Base-by-base conservation (phyloP, 2,888 invertebrate genomes). In the Lasioglossum lativentre region DNA sequence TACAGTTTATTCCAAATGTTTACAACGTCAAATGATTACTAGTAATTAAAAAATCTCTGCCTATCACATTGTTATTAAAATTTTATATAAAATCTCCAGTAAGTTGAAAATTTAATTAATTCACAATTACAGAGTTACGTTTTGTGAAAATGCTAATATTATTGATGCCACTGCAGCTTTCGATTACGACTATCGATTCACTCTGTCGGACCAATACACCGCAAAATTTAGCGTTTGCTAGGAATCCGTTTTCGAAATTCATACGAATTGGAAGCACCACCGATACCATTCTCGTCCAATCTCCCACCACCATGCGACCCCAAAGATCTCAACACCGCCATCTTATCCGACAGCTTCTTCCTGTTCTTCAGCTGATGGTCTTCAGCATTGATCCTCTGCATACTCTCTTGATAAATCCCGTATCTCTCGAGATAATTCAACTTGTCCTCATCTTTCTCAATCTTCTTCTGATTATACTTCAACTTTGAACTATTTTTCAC, bases 341-440 rank as follows among this genome's bases (percentile, higher is more conserved):
- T 81, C 52, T 77, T 88, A n/a, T 83, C 87, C 23, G 75, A 6
- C 23, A 68, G 4, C 3, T 52, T 16, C 38, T 74, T 77, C 2
- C 6, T 1, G 74, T 70, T 38, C 1, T 16, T 0, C 5, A 30
- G 38, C 56, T 77, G 83, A 1, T 66, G 66, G 3, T 80, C 73
- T 1, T 19, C 59, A 12, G 56, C 12, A 6, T 27, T 34, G 6
- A 12, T n/a, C 16, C 38, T 66, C 16, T 76, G 82, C 14, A 59
- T 40, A 23, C 76, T 23, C n/a, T 56, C 52, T 59, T 77, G 86
- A 14, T 27, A 80, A 68, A 72, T 23, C 4, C 78, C 80, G 4
- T 85, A 85, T 23, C 75, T 71, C 16, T 85, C 86, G 0, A 80
- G 68, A 19, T 72, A 52, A 8, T 75, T 72, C 5, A 14, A 6